Percentiles rank a stretch among this genome's conserved stretches.
phyloP scores from a whole-genome alignment of 2,113 vertebrate genomes.

The Peucedramus taeniatus region DNA sequence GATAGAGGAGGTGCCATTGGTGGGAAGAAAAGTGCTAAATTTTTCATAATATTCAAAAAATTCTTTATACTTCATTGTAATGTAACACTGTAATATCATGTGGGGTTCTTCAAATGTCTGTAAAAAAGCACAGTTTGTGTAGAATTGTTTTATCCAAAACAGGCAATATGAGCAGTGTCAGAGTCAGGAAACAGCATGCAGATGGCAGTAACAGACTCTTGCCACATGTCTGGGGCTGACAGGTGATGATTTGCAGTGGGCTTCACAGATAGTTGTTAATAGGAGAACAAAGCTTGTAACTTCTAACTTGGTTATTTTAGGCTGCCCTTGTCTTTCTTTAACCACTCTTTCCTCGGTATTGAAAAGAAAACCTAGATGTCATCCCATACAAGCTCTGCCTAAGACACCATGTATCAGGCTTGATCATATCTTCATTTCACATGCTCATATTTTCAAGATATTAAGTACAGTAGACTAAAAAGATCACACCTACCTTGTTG shows the following conservation, averaged over 20 bases:
- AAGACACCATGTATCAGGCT: background rate
- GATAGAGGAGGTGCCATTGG: background rate
- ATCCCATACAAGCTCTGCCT: background rate
- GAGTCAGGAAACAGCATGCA: background rate
- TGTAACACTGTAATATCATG: background rate
- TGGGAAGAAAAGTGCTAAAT: background rate
- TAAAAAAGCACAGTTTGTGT: background rate
- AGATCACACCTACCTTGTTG: background rate
- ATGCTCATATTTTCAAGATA: background rate
- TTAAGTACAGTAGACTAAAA: background rate
- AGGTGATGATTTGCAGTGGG: background rate
- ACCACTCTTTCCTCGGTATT: background rate
- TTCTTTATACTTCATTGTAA: background rate
- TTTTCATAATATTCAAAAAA: background rate
- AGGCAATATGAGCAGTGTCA: background rate
- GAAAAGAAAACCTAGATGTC: background rate
- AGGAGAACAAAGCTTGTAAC: background rate
- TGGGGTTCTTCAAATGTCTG: background rate
- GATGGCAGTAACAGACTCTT: background rate
- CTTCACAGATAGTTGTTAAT: background rate
- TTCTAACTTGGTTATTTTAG: background rate
- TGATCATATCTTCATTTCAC: background rate
- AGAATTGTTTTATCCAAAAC: background rate
- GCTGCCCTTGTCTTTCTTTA: background rate
- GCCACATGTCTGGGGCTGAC: background rate